Percentiles rank a stretch among this genome's conserved stretches.
Conservation (phyloP, 53 echinoderm and acorn worm genomes). For the Hippasteria phrygiana region DNA sequence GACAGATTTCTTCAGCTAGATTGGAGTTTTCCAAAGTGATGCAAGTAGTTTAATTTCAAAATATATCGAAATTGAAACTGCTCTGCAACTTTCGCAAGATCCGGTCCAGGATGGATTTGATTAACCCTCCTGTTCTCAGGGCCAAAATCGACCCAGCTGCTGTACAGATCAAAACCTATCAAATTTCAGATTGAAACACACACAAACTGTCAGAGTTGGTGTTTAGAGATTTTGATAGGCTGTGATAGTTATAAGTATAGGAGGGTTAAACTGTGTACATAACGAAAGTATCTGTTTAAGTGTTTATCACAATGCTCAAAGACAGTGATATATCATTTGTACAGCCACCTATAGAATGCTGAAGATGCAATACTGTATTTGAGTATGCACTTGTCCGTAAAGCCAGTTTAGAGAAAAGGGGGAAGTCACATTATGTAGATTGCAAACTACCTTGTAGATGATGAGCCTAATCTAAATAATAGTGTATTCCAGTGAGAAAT, state of each 20-base stretch:
- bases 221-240: no score
- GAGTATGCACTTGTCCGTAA: neutral
- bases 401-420: neutral
- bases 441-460: neutral
- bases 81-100: no score
- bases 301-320: neutral
- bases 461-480: no score
- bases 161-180: no score
- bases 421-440: neutral
- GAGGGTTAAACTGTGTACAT: neutral
- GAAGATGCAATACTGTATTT: slow-evolving; percentile 7
- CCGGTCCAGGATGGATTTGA: no score
- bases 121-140: no score
- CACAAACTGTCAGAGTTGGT: no score
- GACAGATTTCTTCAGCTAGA: neutral
- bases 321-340: neutral
- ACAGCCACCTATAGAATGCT: neutral
- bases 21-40: no score
- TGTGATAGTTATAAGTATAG: neutral
- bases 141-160: no score
- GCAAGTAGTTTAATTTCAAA: no score
- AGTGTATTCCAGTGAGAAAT: neutral
- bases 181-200: no score
- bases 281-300: neutral
- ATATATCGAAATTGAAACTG: no score